Evolutionary conservation across 1,140 invertebrate species (phyloP), one percentile per base, ranked within the genome.

Genomic region (Drosophila lini): DNA sequence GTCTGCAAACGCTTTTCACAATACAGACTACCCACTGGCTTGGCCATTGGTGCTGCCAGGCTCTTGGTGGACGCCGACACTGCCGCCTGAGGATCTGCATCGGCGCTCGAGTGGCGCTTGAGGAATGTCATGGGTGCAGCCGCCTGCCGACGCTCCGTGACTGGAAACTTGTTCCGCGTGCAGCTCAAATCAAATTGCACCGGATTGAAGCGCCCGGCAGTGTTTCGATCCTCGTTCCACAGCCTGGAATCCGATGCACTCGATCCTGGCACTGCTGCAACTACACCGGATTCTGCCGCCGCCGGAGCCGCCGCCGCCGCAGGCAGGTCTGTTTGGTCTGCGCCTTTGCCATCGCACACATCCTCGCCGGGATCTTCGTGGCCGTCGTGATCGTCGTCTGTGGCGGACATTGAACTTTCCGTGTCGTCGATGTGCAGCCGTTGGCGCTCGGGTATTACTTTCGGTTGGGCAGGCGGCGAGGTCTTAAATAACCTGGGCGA

Each of bases 91-190:
- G 48, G 31, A 41, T 60, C 52, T 0, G 48, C 48, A 48, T 60
- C 52, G 1, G 36, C 47, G 15, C 78, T 76, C 8, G 56, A 58
- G 52, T 75, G 78, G 10, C 61, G 59, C 28, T 22, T 41, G 0
- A 50, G 55, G 15, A 73, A 45, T 15, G 42, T 28, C 8, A 42
- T 25, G 25, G 34, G 34, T 55, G 36, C 36, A 38, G 25, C 22
- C 15, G 50, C 57, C 44, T 65, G 80, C 44, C 64, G 83, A 50
- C 92, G 90, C 75, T 92, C 80, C 28, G 77, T 92, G 13, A 92
- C 92, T n/a, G 92, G 92, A 78, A 92, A 92, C 70, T 92, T 92
- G 58, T 92, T 92, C 28, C 88, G 91, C 16, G 91, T 92, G 71
- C 92, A 92, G 58, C 91, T 92, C 25, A 92, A 71, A 52, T 92